These are phyloP conservation scores for Chaitophorus viminalis DNA, from an alignment of 2,888 invertebrate species.

Conservation along the genomic window DNA sequence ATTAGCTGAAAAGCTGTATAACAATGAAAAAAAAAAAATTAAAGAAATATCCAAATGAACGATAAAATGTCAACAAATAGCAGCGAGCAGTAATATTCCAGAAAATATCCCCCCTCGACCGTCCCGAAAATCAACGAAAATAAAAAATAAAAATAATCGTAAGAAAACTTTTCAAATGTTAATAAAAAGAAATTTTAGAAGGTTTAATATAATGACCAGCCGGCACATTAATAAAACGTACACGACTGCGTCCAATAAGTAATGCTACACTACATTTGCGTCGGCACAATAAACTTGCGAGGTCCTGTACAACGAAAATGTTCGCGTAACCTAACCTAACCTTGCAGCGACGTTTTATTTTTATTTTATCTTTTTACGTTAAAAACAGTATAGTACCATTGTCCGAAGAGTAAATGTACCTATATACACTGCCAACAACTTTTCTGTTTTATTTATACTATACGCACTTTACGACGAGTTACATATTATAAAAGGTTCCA, in stretches of 20 bases:
- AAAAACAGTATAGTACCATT: no score
- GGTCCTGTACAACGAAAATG: not conserved
- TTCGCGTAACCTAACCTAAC: no score
- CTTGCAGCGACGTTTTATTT: no score
- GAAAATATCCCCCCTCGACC: not conserved
- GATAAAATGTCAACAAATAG: conserved; percentile 16
- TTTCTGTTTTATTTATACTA: no score
- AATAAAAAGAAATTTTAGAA: not conserved
- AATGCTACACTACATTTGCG: not conserved
- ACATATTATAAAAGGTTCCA: no score
- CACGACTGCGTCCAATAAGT: not conserved
- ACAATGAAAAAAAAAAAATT: not conserved
- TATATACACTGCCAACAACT: no score
- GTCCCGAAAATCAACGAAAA: no score
- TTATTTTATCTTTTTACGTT: no score
- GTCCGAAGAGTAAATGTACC: no score
- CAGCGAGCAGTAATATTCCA: not conserved
- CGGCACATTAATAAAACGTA: not conserved
- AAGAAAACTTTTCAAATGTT: conserved; percentile 29
- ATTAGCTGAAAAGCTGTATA: no score
- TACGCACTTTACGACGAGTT: no score
- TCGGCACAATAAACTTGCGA: not conserved
- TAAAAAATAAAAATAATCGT: not conserved
- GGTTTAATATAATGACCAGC: conserved; percentile 12
- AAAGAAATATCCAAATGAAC: not conserved